Conservation (phyloP, 2,797 vertebrate species). For the Limosa lapponica region DNA sequence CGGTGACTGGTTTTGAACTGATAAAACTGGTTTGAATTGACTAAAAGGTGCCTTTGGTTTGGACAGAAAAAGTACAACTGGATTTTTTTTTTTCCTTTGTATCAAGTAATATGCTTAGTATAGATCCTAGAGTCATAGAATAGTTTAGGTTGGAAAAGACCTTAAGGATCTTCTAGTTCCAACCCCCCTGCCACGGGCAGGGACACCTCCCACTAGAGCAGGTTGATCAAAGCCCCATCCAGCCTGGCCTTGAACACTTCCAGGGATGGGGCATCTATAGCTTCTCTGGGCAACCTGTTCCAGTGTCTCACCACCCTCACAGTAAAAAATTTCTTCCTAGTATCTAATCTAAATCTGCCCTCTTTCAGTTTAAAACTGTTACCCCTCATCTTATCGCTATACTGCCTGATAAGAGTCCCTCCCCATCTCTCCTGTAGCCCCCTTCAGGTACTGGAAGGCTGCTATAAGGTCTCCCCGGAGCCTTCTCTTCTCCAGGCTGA, state of each 20-base stretch:
- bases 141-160: background rate
- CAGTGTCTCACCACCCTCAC: background rate
- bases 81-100: rapidly evolving
- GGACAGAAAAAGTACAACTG: rapidly evolving
- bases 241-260: background rate
- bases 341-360: background rate
- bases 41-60: background rate
- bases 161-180: background rate
- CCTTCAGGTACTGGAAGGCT: background rate
- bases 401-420: background rate
- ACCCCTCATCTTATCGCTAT: background rate
- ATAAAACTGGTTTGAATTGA: rapidly evolving
- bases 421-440: background rate
- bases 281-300: background rate
- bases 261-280: background rate
- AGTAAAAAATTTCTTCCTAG: background rate
- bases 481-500: background rate
- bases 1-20: rapidly evolving
- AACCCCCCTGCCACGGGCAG: background rate
- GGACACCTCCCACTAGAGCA: background rate
- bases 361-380: background rate
- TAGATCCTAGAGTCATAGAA: background rate
- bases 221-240: background rate
- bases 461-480: background rate
- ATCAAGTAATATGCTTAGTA: rapidly evolving